Conservation (phyloP, 2,797 vertebrate species). For the Melanotaenia maccullochi region DNA sequence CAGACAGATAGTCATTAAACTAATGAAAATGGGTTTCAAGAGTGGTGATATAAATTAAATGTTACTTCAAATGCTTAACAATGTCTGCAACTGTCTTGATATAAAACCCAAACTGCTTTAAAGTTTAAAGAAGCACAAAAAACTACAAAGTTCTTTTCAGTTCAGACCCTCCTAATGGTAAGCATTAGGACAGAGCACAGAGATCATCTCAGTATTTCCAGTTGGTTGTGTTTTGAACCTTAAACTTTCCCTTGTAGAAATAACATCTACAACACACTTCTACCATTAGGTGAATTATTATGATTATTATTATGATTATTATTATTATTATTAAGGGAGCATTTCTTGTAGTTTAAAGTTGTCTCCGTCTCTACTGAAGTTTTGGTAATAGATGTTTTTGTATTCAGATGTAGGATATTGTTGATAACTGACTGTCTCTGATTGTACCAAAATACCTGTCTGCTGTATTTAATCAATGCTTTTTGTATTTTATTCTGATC, state of each 20-base stretch:
- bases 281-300: not conserved
- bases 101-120: not conserved
- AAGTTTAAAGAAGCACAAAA: conserved; percentile 34
- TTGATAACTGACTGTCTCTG: not conserved
- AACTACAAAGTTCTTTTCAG: not conserved
- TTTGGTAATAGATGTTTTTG: not conserved
- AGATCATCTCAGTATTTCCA: not conserved
- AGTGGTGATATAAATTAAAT: too few species aligned
- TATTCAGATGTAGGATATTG: not conserved
- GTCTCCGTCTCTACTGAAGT: not conserved
- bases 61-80: not conserved
- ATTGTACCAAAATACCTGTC: conserved; percentile 14
- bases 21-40: not conserved
- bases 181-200: not conserved
- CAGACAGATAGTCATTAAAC: not conserved
- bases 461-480: conserved; percentile 27
- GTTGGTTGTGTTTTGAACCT: conserved; percentile 9
- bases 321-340: not conserved
- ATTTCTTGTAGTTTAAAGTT: not conserved
- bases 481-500: conserved; percentile 25
- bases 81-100: not conserved
- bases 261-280: not conserved
- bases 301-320: not conserved
- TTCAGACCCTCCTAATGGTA: conserved; percentile 11
- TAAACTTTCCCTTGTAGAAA: conserved; percentile 2